Percentiles rank a stretch among this genome's conserved stretches.
These are phyloP conservation scores for Chouioia cunea DNA, from an alignment of 2,888 invertebrate species.

Conservation along the genomic window DNA sequence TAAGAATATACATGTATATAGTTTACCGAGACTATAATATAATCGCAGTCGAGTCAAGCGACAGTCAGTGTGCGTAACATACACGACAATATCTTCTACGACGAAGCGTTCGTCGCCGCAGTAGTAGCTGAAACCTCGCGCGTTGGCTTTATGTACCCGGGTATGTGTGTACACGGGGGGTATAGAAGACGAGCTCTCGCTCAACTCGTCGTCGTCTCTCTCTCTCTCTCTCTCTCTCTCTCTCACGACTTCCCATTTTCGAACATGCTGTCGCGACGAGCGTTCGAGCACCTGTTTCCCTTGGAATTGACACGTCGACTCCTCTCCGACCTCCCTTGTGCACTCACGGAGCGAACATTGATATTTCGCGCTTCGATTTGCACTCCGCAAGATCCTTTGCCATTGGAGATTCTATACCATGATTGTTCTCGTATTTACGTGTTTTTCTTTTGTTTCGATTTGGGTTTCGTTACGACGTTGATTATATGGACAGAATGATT, in stretches of 20 bases:
- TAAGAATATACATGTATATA: too few relatives aligned
- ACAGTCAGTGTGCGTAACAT: too few relatives aligned
- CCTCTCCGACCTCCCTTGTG: constrained; percentile 8
- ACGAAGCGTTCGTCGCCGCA: too few relatives aligned
- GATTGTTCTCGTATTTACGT: too few relatives aligned
- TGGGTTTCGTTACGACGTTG: too few relatives aligned
- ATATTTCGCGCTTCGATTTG: constrained; percentile 37
- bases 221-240: constrained; percentile 41
- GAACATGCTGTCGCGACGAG: constrained; percentile 64
- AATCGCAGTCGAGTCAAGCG: too few relatives aligned
- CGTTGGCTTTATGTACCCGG: constrained; percentile 33
- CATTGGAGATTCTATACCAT: too few relatives aligned
- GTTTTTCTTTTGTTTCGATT: too few relatives aligned
- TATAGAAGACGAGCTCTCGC: constrained; percentile 16
- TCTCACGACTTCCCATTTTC: constrained; percentile 53
- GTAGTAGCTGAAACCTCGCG: constrained; percentile 42
- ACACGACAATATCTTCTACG: too few relatives aligned
- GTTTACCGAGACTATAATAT: too few relatives aligned
- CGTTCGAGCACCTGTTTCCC: constrained; percentile 65
- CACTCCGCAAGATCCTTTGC: neutral
- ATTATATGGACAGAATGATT: too few relatives aligned
- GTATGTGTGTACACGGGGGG: constrained; percentile 18
- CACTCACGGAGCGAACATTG: neutral
- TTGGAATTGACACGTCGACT: constrained; percentile 64
- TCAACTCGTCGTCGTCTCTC: constrained; percentile 38